Evolutionary conservation across 2,888 invertebrate genomes (phyloP).

Genomic region (Drosophila cognata): DNA sequence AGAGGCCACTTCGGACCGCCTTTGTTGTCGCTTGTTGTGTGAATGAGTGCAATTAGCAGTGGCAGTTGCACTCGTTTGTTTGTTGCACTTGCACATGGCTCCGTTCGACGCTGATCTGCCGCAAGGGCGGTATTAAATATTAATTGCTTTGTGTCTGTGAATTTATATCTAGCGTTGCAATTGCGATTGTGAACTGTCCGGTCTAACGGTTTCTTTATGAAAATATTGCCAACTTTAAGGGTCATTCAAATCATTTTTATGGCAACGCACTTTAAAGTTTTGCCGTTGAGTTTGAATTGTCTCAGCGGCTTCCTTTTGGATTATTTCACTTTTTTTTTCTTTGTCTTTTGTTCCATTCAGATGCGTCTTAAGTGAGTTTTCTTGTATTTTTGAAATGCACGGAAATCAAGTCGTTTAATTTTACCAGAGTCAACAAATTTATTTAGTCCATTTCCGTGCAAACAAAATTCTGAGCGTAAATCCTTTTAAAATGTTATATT

Average conservation of each 20-base stretch:
- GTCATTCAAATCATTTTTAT: conserved; percentile 9
- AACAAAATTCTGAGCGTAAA: background rate
- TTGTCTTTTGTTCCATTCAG: background rate
- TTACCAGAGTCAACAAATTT: background rate
- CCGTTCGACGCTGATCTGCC: conserved; percentile 48
- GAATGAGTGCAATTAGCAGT: conserved; percentile 77
- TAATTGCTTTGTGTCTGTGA: conserved; percentile 61
- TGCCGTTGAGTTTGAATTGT: background rate
- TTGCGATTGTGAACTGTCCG: conserved; percentile 14
- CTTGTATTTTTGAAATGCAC: conserved; percentile 18
- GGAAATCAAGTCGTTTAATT: background rate
- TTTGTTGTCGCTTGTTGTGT: conserved; percentile 69
- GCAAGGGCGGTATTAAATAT: conserved; percentile 64
- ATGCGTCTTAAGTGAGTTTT: conserved; percentile 34
- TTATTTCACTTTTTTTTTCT: background rate
- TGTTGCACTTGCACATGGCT: conserved; percentile 24
- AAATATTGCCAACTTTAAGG: conserved; percentile 7
- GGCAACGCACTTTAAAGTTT: background rate
- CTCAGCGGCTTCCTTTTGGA: background rate
- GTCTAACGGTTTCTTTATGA: background rate
- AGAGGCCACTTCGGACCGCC: conserved; percentile 60
- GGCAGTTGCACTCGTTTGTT: conserved; percentile 68
- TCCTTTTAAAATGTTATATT: background rate
- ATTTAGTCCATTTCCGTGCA: background rate
- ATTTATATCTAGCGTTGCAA: background rate